These are phyloP conservation scores for Smutsia gigantea DNA, from an alignment of 2,797 vertebrate genomes.

Conservation along the genomic window DNA sequence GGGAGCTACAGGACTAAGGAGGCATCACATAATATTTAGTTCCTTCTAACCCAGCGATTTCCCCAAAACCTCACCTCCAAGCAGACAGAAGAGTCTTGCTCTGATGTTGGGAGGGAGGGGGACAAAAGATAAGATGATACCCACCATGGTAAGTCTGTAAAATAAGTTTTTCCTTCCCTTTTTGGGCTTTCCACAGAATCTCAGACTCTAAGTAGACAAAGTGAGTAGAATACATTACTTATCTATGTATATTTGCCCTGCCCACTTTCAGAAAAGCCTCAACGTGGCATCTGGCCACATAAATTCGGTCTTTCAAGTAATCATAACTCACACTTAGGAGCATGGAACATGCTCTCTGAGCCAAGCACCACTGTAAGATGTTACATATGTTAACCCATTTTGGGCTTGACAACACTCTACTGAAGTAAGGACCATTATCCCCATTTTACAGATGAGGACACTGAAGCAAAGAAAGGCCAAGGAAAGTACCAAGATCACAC, in stretches of 20 bases:
- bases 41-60: background rate
- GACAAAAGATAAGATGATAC: background rate
- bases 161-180: background rate
- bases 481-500: background rate
- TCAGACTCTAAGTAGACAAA: background rate
- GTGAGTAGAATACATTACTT: background rate
- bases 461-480: background rate
- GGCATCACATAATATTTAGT: background rate
- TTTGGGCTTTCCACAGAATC: background rate
- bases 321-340: too few species aligned
- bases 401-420: background rate
- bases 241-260: background rate
- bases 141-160: background rate
- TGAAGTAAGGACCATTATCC: background rate
- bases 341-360: background rate
- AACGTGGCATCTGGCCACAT: background rate
- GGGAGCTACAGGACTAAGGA: background rate
- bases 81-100: background rate
- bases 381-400: background rate
- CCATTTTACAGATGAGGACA: background rate
- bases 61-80: background rate
- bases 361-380: background rate
- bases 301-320: background rate
- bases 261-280: background rate
- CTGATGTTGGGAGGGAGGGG: background rate